Percentiles rank a stretch among this genome's conserved stretches.
phyloP scores from a whole-genome alignment of 2,888 invertebrate species.

The Norana najaformis region DNA sequence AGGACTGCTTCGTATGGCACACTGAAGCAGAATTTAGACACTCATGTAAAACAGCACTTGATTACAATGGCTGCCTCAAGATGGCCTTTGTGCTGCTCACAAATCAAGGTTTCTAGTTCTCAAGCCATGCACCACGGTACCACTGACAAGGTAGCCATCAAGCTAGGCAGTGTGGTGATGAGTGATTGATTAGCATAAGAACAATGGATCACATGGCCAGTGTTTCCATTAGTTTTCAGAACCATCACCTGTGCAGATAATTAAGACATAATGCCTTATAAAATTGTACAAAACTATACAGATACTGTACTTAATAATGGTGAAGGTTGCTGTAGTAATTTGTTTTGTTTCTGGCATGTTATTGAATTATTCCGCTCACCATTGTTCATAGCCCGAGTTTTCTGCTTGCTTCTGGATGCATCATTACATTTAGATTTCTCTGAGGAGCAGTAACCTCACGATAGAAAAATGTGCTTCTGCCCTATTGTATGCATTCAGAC shows the following conservation, averaged over 20 bases:
- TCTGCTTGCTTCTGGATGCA: neutral
- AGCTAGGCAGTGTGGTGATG: neutral
- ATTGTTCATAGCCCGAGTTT: neutral
- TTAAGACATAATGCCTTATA: neutral
- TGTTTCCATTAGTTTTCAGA: neutral
- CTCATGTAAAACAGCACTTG: neutral
- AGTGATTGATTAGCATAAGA: neutral
- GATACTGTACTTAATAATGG: too few relatives aligned
- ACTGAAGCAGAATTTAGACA: neutral
- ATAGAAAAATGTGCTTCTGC: too few relatives aligned
- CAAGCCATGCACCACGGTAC: neutral
- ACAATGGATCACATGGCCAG: neutral
- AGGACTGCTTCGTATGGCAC: neutral
- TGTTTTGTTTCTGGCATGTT: neutral
- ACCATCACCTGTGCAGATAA: neutral
- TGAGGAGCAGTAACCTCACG: too few relatives aligned
- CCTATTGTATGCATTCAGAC: neutral
- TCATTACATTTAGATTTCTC: neutral
- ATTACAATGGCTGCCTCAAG: neutral
- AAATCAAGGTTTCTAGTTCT: neutral
- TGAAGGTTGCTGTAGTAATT: neutral
- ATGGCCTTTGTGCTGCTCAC: neutral
- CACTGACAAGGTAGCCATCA: neutral
- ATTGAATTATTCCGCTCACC: neutral
- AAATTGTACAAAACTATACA: too few relatives aligned